Base-by-base conservation (phyloP, 2,888 invertebrate species). In the Nephrotoma appendiculata region DNA sequence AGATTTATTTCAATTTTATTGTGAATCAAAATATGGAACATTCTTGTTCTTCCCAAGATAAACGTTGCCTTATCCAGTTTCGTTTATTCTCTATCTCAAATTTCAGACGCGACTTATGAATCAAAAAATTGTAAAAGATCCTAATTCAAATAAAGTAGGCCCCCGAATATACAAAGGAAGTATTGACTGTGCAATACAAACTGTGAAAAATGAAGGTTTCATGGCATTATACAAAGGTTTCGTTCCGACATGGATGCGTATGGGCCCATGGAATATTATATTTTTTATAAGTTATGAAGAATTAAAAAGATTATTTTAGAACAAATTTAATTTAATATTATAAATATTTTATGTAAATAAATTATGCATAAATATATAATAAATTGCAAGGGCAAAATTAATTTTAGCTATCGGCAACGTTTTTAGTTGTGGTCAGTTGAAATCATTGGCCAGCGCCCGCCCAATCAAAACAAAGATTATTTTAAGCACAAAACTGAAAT, bases 231-330 rank as follows among this genome's bases (percentile, higher is more conserved):
- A 98, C 92, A 98, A 98, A 93, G 98, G 98, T 42, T 98, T 98
- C 92, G 93, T 98, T 88, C 98, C 98, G n/a, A 97, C 98, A 41
- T 96, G 97, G 96, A 93, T 98, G 89, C 94, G 98, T 89, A 97
- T 98, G 95, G 98, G 98, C 0, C 98, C 98, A 6, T 98, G 98
- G 98, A 98, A 98, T 92, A 96, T 98, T 88, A 98, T 98, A 90
- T 98, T 98, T 93, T 98, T 98, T 92, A 94, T 98, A 90, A 96
- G 97, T 7, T 98, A 97, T 91, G 98, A 98, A 91, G 97, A 98
- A 91, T 93, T 98, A 88, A 98, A 97, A 91, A 93, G 94, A 89
- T 89, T 95, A 87, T 95, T 95, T 92, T 95, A 89, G 86, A 42
- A n/a, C 84, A 84, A 83, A 83, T 83, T 83, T 31, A 31, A 31